These are phyloP conservation scores for Merodon equestris DNA, from an alignment of 2,888 invertebrate species.

Conservation along the genomic window DNA sequence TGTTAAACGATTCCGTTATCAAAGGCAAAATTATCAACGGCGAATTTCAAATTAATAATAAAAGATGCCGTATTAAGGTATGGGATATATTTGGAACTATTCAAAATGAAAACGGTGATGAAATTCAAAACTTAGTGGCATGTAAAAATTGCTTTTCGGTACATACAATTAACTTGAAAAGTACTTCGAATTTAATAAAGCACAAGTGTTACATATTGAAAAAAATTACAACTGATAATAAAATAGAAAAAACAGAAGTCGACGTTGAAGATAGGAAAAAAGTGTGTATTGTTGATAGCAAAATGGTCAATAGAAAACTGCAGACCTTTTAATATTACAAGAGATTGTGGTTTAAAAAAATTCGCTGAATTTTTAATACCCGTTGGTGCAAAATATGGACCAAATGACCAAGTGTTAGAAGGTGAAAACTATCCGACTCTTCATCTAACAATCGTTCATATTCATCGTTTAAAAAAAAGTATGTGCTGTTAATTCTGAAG, in stretches of 20 bases:
- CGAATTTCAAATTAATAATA: slow-evolving; percentile 40
- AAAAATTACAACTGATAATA: slow-evolving; percentile 7
- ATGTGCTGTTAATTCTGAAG: too few relatives aligned
- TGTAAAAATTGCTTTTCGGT: too few relatives aligned
- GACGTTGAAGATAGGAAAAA: slow-evolving; percentile 27
- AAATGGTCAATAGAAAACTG: too few relatives aligned
- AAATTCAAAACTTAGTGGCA: slow-evolving; percentile 12
- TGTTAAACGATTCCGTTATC: slow-evolving; percentile 29
- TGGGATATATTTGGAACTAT: slow-evolving; percentile 42
- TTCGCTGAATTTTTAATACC: slow-evolving; percentile 27
- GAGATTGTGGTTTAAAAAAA: slow-evolving; percentile 29
- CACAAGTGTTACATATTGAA: too few relatives aligned
- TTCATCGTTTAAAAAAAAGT: too few relatives aligned
- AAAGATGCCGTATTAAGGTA: slow-evolving; percentile 47
- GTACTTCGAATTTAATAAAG: too few relatives aligned
- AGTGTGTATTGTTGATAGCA: slow-evolving; percentile 27
- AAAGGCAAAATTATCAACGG: slow-evolving; percentile 45
- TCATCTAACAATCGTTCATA: too few relatives aligned
- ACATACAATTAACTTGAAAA: too few relatives aligned
- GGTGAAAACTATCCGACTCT: too few relatives aligned
- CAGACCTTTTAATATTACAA: slow-evolving; percentile 29
- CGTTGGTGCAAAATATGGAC: slow-evolving; percentile 35
- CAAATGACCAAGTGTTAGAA: slow-evolving; percentile 14
- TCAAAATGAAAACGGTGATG: slow-evolving; percentile 34
- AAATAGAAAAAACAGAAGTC: slow-evolving; percentile 17